These are phyloP conservation scores for Grammomys surdaster DNA, from an alignment of 2,113 vertebrate genomes.

Conservation along the genomic window DNA sequence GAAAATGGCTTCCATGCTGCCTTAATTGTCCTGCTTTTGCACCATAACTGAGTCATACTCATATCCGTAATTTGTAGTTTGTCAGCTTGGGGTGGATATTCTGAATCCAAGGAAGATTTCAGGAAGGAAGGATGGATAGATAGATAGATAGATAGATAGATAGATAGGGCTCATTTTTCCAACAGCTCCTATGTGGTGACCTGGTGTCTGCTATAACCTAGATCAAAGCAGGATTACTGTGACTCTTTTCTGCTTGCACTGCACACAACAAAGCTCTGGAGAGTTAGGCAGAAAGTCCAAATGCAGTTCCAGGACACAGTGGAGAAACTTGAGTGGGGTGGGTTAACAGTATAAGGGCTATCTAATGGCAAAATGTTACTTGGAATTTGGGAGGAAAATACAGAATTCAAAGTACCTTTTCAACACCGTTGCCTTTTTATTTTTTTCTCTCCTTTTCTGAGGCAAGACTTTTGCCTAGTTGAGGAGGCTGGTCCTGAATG, in stretches of 20 bases:
- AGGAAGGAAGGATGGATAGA: neutral
- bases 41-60: constrained; percentile 20
- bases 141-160: neutral
- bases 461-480: constrained; percentile 29
- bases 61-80: constrained; percentile 60
- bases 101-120: neutral
- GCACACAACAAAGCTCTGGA: constrained; percentile 13
- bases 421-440: constrained; percentile 30
- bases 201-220: constrained; percentile 55
- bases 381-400: constrained; percentile 40
- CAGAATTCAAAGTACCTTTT: constrained; percentile 27
- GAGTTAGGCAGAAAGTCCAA: neutral
- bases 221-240: constrained; percentile 69
- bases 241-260: constrained; percentile 47
- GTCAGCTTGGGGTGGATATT: constrained; percentile 67
- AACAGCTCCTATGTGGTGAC: constrained; percentile 36
- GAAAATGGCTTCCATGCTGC: constrained; percentile 57
- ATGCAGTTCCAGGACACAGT: constrained; percentile 31
- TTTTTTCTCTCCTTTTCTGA: constrained; percentile 53
- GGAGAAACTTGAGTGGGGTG: neutral
- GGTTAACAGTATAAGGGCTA: neutral
- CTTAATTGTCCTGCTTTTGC: constrained; percentile 13
- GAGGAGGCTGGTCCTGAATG: constrained; percentile 56
- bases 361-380: constrained; percentile 53
- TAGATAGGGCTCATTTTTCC: neutral